Base-by-base conservation (phyloP, 1,140 invertebrate species). In the Bombus superbus region DNA sequence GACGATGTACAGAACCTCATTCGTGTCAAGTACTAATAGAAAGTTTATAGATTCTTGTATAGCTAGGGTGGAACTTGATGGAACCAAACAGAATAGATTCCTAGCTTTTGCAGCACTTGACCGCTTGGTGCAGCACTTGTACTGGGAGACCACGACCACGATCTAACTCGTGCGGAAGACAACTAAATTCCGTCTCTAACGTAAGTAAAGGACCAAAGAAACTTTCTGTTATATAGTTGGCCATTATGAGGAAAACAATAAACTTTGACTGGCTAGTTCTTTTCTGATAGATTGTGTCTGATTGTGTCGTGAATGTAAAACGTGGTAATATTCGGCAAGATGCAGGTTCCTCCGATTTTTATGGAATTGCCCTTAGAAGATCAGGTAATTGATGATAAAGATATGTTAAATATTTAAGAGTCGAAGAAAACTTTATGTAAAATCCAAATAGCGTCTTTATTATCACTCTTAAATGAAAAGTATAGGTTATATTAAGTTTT, bases 331-430 rank as follows among this genome's bases (percentile, higher is more conserved):
- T 32, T 77, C 69, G 40, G 83, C 88, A 96, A 94, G 79, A 97
- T 97, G 97, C 96, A 97, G 92, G 97, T 97, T 15, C 97, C 97
- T 86, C 96, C 97, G 64, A 97, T 98, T 94, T 98, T 97, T 96
- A 98, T 98, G 95, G 97, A 98, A 94, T 96, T 97, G 92, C 96
- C 97, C 28, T 95, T 97, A 77, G 97, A 98, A 92, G 97, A 98
- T 93, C 97, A 98, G 96, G 97, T 98, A 96, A 92, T 47, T 79
- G 8, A 62, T n/a, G 71, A 59, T 25, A 13, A 11, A 32, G n/a
- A 73, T 64, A 53, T 57, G 47, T 71, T 83, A 76, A 42, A 59
- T 18, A 75, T 59, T 28, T 13, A 47, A 44, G 32, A 25, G 8
- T 40, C 8, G 25, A 53, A 42, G 25, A 42, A 40, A 62, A n/a